Evolutionary conservation across 2,113 vertebrate species (phyloP).

Genomic region (Scatophagus argus): DNA sequence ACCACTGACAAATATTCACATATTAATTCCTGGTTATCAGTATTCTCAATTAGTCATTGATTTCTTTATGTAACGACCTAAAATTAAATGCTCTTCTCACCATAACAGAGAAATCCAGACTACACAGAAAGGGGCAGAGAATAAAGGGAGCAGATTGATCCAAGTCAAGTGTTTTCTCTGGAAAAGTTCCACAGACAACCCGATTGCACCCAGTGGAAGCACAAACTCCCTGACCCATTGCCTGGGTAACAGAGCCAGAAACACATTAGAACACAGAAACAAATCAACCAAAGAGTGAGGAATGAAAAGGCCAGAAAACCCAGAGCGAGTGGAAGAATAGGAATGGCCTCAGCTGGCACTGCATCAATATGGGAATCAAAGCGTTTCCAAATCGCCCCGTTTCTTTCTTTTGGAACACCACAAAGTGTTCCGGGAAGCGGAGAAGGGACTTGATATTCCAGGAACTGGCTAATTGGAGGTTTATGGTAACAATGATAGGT

Average conservation of each 20-base stretch:
- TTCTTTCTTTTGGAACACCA: constrained; percentile 36
- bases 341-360: constrained; percentile 58
- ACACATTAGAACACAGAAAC: constrained; percentile 20
- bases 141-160: not conserved
- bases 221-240: not conserved
- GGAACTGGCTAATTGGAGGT: constrained; percentile 38
- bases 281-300: constrained; percentile 13
- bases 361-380: constrained; percentile 48
- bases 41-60: not conserved
- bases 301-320: constrained; percentile 20
- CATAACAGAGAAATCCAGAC: not conserved
- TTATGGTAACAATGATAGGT: constrained; percentile 30
- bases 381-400: constrained; percentile 33
- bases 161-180: constrained; percentile 5
- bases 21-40: not conserved
- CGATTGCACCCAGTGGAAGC: constrained; percentile 3
- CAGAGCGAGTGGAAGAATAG: constrained; percentile 30
- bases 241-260: constrained; percentile 5
- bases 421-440: constrained; percentile 46
- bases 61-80: too few species aligned
- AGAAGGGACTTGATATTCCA: constrained; percentile 45
- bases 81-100: constrained; percentile 1
- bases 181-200: not conserved
- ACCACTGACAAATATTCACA: not conserved
- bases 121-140: not conserved